Evolutionary conservation across 2,888 invertebrate species (phyloP).

Genomic region (Oegoconia quadripuncta): DNA sequence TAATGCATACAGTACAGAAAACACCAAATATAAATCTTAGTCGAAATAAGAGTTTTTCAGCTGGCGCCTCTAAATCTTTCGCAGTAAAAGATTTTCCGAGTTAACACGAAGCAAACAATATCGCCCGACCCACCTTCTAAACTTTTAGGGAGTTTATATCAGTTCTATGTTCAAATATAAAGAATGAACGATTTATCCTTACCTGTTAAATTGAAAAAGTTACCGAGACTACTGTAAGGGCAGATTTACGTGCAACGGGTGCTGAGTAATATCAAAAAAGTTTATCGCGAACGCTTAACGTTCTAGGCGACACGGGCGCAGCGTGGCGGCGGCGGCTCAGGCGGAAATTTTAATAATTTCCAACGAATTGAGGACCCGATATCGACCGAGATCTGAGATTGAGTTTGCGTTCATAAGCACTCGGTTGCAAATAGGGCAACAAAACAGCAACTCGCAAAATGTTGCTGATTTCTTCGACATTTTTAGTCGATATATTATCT

Average conservation of each 20-base stretch:
- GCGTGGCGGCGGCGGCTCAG: constrained; percentile 10
- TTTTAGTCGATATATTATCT: too few relatives aligned
- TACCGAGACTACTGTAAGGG: constrained; percentile 69
- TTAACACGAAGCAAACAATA: constrained; percentile 62
- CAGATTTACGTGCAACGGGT: constrained; percentile 73
- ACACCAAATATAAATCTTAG: constrained; percentile 5
- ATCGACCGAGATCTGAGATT: constrained; percentile 9
- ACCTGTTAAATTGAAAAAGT: constrained; percentile 80
- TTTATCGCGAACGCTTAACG: constrained; percentile 53
- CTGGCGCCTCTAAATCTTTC: constrained; percentile 26
- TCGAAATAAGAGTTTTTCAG: constrained; percentile 2
- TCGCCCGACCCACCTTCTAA: constrained; percentile 43
- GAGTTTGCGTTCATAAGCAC: not conserved
- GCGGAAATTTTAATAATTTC: constrained; percentile 60
- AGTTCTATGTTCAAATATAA: constrained; percentile 76
- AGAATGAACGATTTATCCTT: constrained; percentile 78
- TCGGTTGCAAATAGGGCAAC: too few relatives aligned
- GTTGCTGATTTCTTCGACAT: too few relatives aligned
- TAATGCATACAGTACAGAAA: not conserved
- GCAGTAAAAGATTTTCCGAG: constrained; percentile 51
- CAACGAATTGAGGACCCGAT: constrained; percentile 49
- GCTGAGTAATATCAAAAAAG: constrained; percentile 76
- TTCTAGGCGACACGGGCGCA: constrained; percentile 13
- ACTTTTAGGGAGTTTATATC: constrained; percentile 69
- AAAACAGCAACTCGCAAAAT: too few relatives aligned